phyloP scores from a whole-genome alignment of 92 coral and sea anemone genomes.

The Pocillopora grandis region DNA sequence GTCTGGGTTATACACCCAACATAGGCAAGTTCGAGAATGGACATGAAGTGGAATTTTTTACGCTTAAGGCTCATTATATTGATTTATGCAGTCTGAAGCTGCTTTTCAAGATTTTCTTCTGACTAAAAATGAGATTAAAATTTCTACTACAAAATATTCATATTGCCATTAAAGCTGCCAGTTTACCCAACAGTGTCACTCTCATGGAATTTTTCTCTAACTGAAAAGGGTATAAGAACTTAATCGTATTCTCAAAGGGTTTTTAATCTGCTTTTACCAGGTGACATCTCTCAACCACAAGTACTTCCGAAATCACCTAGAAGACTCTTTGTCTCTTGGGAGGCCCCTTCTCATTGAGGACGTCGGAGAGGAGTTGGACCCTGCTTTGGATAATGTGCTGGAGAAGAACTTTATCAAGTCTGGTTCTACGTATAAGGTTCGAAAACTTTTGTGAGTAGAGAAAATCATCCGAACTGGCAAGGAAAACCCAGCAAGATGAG shows the following conservation, averaged over 20 bases:
- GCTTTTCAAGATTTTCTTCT: too few species aligned
- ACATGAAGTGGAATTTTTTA: too few species aligned
- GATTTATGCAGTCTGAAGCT: too few species aligned
- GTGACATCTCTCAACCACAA: conserved; percentile 90
- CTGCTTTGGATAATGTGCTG: conserved; percentile 83
- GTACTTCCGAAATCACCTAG: conserved; percentile 88
- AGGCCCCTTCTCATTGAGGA: conserved; percentile 87
- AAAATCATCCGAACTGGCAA: neutral
- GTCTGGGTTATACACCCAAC: neutral
- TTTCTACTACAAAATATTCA: too few species aligned
- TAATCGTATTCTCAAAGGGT: neutral
- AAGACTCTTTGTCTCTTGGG: conserved; percentile 82
- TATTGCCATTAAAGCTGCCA: too few species aligned
- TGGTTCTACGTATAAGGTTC: conserved; percentile 83
- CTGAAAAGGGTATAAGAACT: neutral
- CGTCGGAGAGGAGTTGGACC: conserved; percentile 92
- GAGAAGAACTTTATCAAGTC: conserved; percentile 93
- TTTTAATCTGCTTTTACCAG: conserved; percentile 10
- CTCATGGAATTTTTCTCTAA: too few species aligned
- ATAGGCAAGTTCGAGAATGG: too few species aligned
- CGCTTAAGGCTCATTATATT: too few species aligned
- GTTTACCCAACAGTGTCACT: too few species aligned
- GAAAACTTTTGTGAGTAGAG: neutral
- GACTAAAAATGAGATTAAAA: too few species aligned
- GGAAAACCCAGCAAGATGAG: neutral